A percentile compares a stretch with the other conserved stretches of the same genome.
These are phyloP conservation scores for Dromococcyx pavoninus DNA, from an alignment of 2,797 vertebrate genomes.

Conservation along the genomic window DNA sequence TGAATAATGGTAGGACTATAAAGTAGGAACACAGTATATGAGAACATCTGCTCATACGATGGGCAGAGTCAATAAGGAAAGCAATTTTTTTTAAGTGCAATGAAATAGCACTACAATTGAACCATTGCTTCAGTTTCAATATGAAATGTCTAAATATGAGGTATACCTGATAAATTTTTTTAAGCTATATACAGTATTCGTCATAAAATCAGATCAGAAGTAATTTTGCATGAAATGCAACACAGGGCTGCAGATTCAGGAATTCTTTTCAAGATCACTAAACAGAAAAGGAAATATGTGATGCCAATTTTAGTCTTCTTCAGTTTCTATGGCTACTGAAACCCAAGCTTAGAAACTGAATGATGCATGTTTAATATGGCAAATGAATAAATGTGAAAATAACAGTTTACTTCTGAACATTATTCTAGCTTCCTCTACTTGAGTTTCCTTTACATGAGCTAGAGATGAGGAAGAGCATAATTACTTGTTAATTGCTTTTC, in stretches of 20 bases:
- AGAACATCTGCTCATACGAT: not conserved
- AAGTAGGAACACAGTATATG: not conserved
- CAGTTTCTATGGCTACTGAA: slow-evolving; percentile 61
- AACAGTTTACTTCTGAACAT: not conserved
- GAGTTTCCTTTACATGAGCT: not conserved
- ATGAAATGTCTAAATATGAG: not conserved
- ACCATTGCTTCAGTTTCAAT: not conserved
- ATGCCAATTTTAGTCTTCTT: slow-evolving; percentile 7
- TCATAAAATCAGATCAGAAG: not conserved
- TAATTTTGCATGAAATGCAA: not conserved
- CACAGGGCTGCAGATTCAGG: not conserved
- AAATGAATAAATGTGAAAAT: not conserved
- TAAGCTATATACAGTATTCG: not conserved
- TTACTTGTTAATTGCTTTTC: not conserved
- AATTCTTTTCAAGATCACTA: not conserved
- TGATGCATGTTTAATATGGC: not conserved
- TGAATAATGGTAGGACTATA: not conserved
- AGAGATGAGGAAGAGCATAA: not conserved
- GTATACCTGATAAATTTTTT: not conserved
- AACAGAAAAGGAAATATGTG: not conserved
- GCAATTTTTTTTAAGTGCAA: not conserved
- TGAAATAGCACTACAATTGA: not conserved
- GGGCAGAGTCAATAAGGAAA: not conserved
- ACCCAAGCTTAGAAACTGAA: not conserved
- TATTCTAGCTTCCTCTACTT: not conserved